Base-by-base conservation (phyloP, 1,140 invertebrate species). In the Sesamia nonagrioides region DNA sequence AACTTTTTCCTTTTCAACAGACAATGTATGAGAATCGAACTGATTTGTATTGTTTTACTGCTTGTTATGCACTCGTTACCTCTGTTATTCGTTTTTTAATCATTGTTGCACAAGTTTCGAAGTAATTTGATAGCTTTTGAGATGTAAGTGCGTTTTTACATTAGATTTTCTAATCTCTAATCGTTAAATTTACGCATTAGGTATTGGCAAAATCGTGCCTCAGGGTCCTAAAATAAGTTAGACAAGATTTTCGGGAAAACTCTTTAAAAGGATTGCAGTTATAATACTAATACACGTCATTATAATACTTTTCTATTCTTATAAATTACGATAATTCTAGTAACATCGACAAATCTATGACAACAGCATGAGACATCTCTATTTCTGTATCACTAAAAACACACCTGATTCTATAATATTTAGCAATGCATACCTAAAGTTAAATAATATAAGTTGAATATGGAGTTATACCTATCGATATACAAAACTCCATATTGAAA, bases 11-110 rank as follows among this genome's bases (percentile, higher is more conserved):
- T 33, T 71, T 52, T 50, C 48, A 50, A 42, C 13, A 35, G 13
- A 71, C 68, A 71, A 71, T 54, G 68, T 52, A 71, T 71, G 68
- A n/a, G 68, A 71, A 71, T 71, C 68, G 40, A 52, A 33, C 15
- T 35, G 27, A 27, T 71, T 52, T 40, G 54, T 33, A 58, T 40
- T 63, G 60, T 63, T 63, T 40, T 63, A n/a, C 40, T 17, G 60
- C 18, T 48, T 68, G 63, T 48, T 68, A 48, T 68, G 42, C 63
- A 7, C 63, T 21, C 13, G 21, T 45, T 68, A 15, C 18, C 18
- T 17, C 18, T 61, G 17, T 21, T 18, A 18, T 54, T 54, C 11
- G 33, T 40, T 61, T 61, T 60, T 61, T 40, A 37, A 61, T 35
- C 27, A 40, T 61, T 4, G 6, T 61, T 48, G 63, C 13, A n/a